Conservation (phyloP, 1,140 invertebrate genomes). For the Drosophila seguyi region DNA sequence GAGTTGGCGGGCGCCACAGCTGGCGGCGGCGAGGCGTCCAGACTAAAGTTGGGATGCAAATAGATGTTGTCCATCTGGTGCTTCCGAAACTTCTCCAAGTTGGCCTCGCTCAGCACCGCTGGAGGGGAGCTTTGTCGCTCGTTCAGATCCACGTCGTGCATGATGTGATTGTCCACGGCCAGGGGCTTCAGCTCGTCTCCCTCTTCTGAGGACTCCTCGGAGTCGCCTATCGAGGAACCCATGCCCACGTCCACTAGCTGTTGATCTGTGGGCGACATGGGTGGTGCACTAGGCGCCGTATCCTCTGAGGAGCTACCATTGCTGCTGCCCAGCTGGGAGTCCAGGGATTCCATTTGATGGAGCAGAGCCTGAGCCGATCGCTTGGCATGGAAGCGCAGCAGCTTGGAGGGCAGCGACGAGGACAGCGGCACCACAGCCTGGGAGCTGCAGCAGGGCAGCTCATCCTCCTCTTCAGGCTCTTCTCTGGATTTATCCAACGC, state of each 20-base stretch:
- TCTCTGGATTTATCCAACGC: background rate
- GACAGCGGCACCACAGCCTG: constrained; percentile 77
- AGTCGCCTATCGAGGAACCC: constrained; percentile 80
- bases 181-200: constrained; percentile 82
- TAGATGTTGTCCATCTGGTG: constrained; percentile 81
- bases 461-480: background rate
- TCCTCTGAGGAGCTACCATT: constrained; percentile 49
- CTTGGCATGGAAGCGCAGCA: constrained; percentile 72
- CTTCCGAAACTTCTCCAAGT: constrained; percentile 77
- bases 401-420: constrained; percentile 75
- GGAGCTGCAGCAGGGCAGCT: constrained; percentile 66
- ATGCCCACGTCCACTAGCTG: constrained; percentile 76
- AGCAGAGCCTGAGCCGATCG: constrained; percentile 74
- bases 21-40: constrained; percentile 69
- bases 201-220: constrained; percentile 77
- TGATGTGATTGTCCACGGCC: constrained; percentile 81
- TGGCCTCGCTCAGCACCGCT: constrained; percentile 72
- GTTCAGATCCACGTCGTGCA: constrained; percentile 52
- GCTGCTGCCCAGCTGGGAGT: constrained; percentile 77
- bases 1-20: constrained; percentile 68
- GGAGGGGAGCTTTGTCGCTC: constrained; percentile 46
- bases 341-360: constrained; percentile 69
- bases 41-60: constrained; percentile 76
- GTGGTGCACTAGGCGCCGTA: constrained; percentile 58
- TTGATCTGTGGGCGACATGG: constrained; percentile 66